phyloP scores from a whole-genome alignment of 1,140 invertebrate species.

The Penaeus chinensis region DNA sequence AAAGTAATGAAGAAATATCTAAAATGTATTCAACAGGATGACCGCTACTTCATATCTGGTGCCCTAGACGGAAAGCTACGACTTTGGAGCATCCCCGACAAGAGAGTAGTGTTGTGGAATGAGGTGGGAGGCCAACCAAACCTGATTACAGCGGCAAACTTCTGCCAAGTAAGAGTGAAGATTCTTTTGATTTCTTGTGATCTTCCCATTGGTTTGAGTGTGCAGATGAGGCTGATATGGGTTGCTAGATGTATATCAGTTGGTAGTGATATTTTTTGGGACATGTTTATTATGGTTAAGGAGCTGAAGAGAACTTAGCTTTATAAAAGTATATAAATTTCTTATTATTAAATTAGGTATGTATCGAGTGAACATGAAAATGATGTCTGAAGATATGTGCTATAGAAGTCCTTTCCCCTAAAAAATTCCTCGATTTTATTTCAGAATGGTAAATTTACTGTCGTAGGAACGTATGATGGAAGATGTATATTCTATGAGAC shows the following conservation, averaged over 20 bases:
- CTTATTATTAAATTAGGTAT: too few relatives aligned
- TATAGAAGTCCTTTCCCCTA: neutral
- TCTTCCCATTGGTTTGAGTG: neutral
- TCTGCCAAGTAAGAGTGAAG: slow-evolving; percentile 77
- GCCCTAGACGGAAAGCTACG: slow-evolving; percentile 96
- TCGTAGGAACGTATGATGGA: slow-evolving; percentile 98
- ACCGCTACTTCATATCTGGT: slow-evolving; percentile 94
- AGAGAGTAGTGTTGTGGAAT: slow-evolving; percentile 97
- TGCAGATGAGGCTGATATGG: too few relatives aligned
- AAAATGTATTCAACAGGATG: slow-evolving; percentile 73
- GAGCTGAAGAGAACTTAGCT: too few relatives aligned
- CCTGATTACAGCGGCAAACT: slow-evolving; percentile 97
- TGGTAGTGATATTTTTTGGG: too few relatives aligned
- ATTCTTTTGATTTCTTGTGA: neutral
- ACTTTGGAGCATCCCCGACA: slow-evolving; percentile 98
- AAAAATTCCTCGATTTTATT: slow-evolving; percentile 36
- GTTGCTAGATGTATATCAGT: too few relatives aligned
- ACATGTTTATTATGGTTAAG: too few relatives aligned
- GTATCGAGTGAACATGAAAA: too few relatives aligned
- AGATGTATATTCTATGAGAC: slow-evolving; percentile 98
- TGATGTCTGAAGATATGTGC: too few relatives aligned
- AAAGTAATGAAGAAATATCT: slow-evolving; percentile 2
- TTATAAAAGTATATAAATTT: too few relatives aligned
- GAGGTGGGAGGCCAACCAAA: slow-evolving; percentile 94
- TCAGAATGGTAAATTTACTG: slow-evolving; percentile 94